Percentiles rank a stretch among this genome's conserved stretches.
phyloP scores from a whole-genome alignment of 1,140 invertebrate genomes.

The Hetaerina americana region DNA sequence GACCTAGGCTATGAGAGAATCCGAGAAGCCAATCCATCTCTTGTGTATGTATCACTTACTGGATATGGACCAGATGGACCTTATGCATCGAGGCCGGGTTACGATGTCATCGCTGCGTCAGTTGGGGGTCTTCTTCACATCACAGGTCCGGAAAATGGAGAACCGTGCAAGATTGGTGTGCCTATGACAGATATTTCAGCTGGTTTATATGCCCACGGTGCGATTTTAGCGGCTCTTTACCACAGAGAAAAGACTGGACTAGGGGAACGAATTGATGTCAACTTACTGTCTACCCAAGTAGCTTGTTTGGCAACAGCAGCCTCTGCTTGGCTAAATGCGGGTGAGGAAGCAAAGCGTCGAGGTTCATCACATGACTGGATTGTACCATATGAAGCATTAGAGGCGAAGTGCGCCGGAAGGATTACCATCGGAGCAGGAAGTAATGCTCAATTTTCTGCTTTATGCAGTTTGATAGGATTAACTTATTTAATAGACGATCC shows the following conservation, averaged over 20 bases:
- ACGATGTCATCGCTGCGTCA: conserved; percentile 90
- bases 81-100: conserved; percentile 73
- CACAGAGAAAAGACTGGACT: conserved; percentile 59
- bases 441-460: conserved; percentile 56
- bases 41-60: conserved; percentile 91
- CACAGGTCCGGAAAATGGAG: conserved; percentile 70
- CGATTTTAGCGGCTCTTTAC: conserved; percentile 81
- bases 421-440: conserved; percentile 75
- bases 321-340: conserved; percentile 81
- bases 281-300: conserved; percentile 86
- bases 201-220: conserved; percentile 88
- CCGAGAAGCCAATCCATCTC: conserved; percentile 50
- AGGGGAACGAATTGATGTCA: conserved; percentile 88
- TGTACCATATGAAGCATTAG: conserved; percentile 85
- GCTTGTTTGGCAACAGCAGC: conserved; percentile 79
- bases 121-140: conserved; percentile 80
- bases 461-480: conserved; percentile 50
- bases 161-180: conserved; percentile 84
- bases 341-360: conserved; percentile 58
- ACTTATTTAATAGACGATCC: conserved; percentile 43
- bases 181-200: conserved; percentile 88
- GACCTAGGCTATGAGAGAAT: conserved; percentile 70
- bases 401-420: conserved; percentile 60
- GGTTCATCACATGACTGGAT: conserved; percentile 90
- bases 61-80: conserved; percentile 83